Percentiles rank a stretch among this genome's conserved stretches.
Evolutionary conservation across 2,113 vertebrate genomes (phyloP).

Genomic region (Colossoma macropomum): DNA sequence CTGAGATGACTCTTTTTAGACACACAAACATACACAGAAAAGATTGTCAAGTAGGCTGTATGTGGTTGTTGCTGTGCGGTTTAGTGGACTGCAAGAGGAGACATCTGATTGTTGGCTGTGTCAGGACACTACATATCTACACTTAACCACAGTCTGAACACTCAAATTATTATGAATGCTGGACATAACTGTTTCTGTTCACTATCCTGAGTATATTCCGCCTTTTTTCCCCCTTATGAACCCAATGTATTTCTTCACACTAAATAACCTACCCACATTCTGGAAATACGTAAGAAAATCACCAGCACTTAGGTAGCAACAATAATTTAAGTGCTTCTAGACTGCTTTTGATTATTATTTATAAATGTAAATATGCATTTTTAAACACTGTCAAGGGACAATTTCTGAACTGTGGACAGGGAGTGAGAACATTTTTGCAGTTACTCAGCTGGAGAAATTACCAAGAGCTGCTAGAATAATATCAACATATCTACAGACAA

Average conservation of each 20-base stretch:
- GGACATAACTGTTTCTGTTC: conserved; percentile 20
- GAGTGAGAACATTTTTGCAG: conserved; percentile 2
- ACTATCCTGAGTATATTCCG: neutral
- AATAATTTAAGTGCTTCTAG: conserved; percentile 62
- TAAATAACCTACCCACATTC: conserved; percentile 55
- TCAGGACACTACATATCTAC: neutral
- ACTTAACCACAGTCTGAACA: neutral
- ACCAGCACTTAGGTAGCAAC: conserved; percentile 58
- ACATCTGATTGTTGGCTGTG: neutral
- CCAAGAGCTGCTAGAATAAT: neutral
- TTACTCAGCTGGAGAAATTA: neutral
- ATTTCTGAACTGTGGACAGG: neutral
- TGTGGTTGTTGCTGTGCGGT: neutral
- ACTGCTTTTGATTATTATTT: conserved; percentile 71
- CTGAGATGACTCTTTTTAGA: conserved; percentile 56
- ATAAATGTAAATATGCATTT: conserved; percentile 62
- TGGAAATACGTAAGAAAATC: conserved; percentile 37
- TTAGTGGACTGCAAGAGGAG: neutral
- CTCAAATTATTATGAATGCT: neutral
- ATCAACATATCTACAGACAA: neutral
- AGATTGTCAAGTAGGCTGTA: neutral
- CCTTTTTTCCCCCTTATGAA: neutral
- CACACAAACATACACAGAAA: neutral
- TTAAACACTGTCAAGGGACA: neutral
- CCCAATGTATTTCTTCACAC: neutral